A percentile compares a stretch with the other conserved stretches of the same genome.
Evolutionary conservation across 2,888 invertebrate species (phyloP).

Genomic region (Melipona beecheii): DNA sequence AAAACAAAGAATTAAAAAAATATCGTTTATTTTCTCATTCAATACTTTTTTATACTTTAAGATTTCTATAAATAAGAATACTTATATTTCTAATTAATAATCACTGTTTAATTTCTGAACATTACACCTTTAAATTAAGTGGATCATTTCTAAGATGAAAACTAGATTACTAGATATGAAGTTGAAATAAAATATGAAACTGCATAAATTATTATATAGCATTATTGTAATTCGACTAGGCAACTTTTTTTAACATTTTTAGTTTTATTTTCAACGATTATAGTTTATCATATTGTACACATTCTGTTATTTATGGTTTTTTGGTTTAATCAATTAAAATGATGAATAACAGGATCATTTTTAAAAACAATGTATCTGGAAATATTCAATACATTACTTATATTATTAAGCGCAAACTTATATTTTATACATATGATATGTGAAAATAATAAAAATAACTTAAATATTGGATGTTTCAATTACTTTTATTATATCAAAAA

Average conservation of each 20-base stretch:
- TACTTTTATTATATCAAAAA: conserved; percentile 2
- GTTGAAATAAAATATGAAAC: background rate
- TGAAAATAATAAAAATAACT: background rate
- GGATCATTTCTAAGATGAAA: too few relatives aligned
- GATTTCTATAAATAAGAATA: background rate
- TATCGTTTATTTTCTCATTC: background rate
- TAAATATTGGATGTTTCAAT: background rate
- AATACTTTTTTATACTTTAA: background rate
- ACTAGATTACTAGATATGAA: background rate
- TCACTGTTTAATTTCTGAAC: background rate
- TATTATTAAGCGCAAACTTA: background rate
- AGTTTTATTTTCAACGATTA: background rate
- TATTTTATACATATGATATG: background rate
- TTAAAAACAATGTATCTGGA: background rate
- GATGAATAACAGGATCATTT: background rate
- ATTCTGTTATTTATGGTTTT: background rate
- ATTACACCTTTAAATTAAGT: background rate
- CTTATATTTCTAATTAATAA: background rate
- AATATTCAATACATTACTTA: too few relatives aligned
- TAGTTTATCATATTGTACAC: background rate
- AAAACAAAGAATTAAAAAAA: background rate
- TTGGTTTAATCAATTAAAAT: background rate
- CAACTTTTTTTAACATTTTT: background rate
- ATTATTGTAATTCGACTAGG: background rate
- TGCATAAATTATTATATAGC: background rate